Evolutionary conservation across 2,113 vertebrate species (phyloP), one percentile per base, ranked within the genome.

Genomic region (Leucopternis melanops): DNA sequence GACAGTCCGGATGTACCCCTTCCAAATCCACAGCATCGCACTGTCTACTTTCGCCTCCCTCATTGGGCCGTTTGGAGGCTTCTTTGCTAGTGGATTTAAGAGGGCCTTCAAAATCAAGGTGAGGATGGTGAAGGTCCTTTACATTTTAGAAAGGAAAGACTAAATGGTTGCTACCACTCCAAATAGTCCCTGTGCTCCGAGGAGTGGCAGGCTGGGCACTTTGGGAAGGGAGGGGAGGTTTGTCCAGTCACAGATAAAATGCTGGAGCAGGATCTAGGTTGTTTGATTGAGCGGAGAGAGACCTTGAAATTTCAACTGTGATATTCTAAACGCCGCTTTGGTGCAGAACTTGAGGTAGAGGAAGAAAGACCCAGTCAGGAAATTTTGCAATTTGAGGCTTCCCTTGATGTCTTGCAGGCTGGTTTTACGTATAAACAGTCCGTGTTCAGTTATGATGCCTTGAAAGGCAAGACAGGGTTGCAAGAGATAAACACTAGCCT

Each of bases 51-150:
- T 99, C 1, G 99, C 99, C 88, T 99, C 99, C 21, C 99, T 99
- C 85, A 98, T 99, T 5, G 99, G 99, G 12, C 99, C 99, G 0
- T 99, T 99, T 0, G 99, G 99, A 26, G 99, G 99, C 10, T 99
- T 99, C 98, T 99, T 99, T 12, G 99, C 99, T 79, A 99, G 99
- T 14, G 99, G 99, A 59, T 99, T 99, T 87, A 99, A 99, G 93
- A 99, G 99, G 81, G 99, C 99, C 74, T 99, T 99, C 92, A 99
- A 99, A 97, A 99, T 99, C 95, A 99, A 99, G 98, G 99, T 99
- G 98, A 89, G 42, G 49, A 11, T 13, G 27, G 61, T 47, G 32
- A 20, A 45, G 32, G 26, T 20, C 8, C 3, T 19, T 31, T 26
- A 5, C 6, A 2, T 31, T 27, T 23, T 14, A 17, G n/a, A 74